Conservation (phyloP, 2,797 vertebrate genomes). For the Myotis daubentonii region DNA sequence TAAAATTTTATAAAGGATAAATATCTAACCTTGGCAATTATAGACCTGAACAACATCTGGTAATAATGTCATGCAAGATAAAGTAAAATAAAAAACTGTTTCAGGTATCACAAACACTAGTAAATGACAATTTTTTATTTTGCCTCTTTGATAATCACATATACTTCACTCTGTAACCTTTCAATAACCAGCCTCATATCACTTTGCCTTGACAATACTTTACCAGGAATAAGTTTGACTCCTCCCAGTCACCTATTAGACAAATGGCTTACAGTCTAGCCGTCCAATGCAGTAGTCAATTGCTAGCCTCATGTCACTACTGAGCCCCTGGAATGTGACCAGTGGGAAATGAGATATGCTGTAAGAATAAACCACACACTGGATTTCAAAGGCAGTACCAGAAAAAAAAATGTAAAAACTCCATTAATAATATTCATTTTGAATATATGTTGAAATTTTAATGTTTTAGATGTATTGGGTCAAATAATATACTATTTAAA, state of each 20-base stretch:
- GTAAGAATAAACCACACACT: not conserved
- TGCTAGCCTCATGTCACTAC: not conserved
- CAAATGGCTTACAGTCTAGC: not conserved
- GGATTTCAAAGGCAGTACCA: not conserved
- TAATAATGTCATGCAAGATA: conserved; percentile 1
- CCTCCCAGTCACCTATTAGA: not conserved
- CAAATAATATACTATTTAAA: conserved; percentile 37
- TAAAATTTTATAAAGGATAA: conserved; percentile 28
- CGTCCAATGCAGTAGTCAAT: not conserved
- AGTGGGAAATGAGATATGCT: not conserved
- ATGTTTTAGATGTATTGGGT: not conserved
- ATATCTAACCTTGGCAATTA: conserved; percentile 25
- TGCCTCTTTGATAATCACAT: not conserved
- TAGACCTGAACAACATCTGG: not conserved
- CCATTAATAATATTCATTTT: not conserved
- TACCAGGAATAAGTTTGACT: not conserved
- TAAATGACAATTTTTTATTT: conserved; percentile 1
- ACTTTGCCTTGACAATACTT: not conserved
- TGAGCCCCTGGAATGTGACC: not conserved
- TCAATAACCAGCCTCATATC: not conserved
- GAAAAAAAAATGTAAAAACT: not conserved
- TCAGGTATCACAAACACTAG: not conserved
- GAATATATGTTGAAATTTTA: not conserved
- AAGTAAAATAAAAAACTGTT: not conserved
- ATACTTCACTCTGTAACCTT: not conserved